These are phyloP conservation scores for Shargacucullia verbasci DNA, from an alignment of 2,888 invertebrate genomes.

Conservation along the genomic window DNA sequence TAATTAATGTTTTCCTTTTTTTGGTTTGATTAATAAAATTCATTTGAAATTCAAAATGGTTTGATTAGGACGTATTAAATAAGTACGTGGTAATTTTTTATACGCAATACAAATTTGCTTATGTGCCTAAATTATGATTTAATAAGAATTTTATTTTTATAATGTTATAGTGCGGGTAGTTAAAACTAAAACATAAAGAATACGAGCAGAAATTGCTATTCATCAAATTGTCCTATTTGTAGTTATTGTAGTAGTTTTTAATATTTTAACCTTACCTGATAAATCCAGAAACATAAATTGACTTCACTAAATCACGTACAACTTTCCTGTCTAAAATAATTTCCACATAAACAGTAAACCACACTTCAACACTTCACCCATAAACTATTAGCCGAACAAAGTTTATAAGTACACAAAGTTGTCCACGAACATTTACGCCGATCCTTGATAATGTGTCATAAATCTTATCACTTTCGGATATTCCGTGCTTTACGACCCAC, in stretches of 20 bases:
- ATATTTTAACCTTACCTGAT: slow-evolving; percentile 47
- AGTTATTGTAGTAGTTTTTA: not conserved
- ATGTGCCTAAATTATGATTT: too few species aligned
- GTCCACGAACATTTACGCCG: slow-evolving; percentile 49
- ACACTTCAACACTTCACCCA: slow-evolving; percentile 54
- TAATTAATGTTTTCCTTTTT: too few species aligned
- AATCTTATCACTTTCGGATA: slow-evolving; percentile 56
- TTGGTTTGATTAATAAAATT: too few species aligned
- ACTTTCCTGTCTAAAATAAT: slow-evolving; percentile 52
- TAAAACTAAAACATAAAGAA: too few species aligned
- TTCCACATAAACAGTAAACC: slow-evolving; percentile 55
- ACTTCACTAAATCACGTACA: slow-evolving; percentile 39
- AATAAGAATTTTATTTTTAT: too few species aligned
- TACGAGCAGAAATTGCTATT: too few species aligned
- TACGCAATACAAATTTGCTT: too few species aligned
- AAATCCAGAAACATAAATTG: slow-evolving; percentile 44
- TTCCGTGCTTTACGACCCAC: slow-evolving; percentile 43
- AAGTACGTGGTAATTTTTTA: too few species aligned
- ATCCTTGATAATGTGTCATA: slow-evolving; percentile 45
- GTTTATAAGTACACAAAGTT: slow-evolving; percentile 56
- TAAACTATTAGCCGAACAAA: slow-evolving; percentile 52
- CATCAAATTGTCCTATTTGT: too few species aligned
- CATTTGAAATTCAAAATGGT: too few species aligned
- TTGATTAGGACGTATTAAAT: too few species aligned
- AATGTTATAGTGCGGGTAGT: too few species aligned